phyloP scores from a whole-genome alignment of 2,113 vertebrate species.

The Leptobrachium leishanense region DNA sequence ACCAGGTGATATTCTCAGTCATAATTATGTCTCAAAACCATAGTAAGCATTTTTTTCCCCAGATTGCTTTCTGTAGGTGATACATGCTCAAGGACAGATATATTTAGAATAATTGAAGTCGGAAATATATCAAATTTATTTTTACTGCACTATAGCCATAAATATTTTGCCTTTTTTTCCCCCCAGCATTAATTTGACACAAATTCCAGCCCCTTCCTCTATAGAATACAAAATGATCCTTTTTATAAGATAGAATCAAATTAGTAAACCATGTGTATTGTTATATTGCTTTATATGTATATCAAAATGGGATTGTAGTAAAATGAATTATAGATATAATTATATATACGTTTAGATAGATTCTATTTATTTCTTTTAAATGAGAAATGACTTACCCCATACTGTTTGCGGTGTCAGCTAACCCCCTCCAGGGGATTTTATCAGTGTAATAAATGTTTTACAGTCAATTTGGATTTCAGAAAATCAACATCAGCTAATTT shows the following conservation, averaged over 20 bases:
- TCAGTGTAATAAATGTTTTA: conserved; percentile 44
- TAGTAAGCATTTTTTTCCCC: conserved; percentile 24
- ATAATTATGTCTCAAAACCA: conserved; percentile 33
- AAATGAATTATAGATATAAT: too few species aligned
- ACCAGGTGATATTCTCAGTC: conserved; percentile 42
- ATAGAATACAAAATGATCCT: not conserved
- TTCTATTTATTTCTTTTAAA: not conserved
- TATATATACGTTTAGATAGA: not conserved
- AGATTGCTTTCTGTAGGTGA: conserved; percentile 24
- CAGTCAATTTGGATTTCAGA: conserved; percentile 46
- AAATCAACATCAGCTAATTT: conserved; percentile 58
- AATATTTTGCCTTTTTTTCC: too few species aligned
- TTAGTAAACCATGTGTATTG: too few species aligned
- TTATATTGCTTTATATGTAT: too few species aligned
- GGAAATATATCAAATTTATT: not conserved
- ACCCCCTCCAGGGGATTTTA: conserved; percentile 28
- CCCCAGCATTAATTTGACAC: not conserved
- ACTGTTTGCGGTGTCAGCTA: conserved; percentile 10
- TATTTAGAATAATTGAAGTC: conserved; percentile 14
- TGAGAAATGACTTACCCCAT: conserved; percentile 12
- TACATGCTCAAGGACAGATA: conserved; percentile 2
- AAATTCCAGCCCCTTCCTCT: not conserved
- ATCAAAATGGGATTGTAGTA: too few species aligned
- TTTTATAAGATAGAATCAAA: not conserved
- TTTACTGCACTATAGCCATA: not conserved